Evolutionary conservation across 2,113 vertebrate genomes (phyloP).

Genomic region (Xiphias gladius): DNA sequence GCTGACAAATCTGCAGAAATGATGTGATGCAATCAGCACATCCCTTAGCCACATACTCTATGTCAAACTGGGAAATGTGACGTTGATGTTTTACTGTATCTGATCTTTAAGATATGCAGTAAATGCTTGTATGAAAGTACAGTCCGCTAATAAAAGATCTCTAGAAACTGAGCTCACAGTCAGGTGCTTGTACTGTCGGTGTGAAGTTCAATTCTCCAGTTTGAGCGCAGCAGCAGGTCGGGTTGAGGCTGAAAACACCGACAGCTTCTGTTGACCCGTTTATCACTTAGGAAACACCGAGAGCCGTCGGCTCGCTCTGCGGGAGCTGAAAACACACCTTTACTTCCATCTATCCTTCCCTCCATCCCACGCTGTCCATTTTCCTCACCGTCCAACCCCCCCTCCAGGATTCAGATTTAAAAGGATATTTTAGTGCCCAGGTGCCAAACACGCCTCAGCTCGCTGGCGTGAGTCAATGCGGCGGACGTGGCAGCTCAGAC

Average conservation of each 20-base stretch:
- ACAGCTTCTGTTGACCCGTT: slow-evolving; percentile 75
- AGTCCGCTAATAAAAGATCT: not conserved
- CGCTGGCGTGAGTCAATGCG: slow-evolving; percentile 40
- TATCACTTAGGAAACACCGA: slow-evolving; percentile 69
- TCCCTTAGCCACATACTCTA: too few relatives aligned
- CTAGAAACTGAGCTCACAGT: slow-evolving; percentile 18
- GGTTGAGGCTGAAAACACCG: slow-evolving; percentile 55
- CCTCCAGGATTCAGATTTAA: slow-evolving; percentile 58
- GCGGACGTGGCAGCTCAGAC: slow-evolving; percentile 62
- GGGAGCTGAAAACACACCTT: slow-evolving; percentile 52
- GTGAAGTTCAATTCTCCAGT: slow-evolving; percentile 35
- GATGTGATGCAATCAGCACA: too few relatives aligned
- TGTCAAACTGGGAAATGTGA: not conserved
- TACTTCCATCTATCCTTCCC: slow-evolving; percentile 27
- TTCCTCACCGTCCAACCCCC: slow-evolving; percentile 19
- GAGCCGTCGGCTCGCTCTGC: slow-evolving; percentile 54
- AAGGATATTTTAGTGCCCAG: slow-evolving; percentile 55
- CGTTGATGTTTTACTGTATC: not conserved
- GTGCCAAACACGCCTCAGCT: slow-evolving; percentile 60
- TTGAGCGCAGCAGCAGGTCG: slow-evolving; percentile 56
- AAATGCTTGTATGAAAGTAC: not conserved
- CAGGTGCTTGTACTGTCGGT: slow-evolving; percentile 16
- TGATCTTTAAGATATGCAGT: not conserved
- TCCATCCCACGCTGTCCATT: slow-evolving; percentile 51
- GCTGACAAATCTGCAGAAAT: too few relatives aligned